These are phyloP conservation scores for Xanthia icteritia DNA, from an alignment of 2,888 invertebrate species.

Conservation along the genomic window DNA sequence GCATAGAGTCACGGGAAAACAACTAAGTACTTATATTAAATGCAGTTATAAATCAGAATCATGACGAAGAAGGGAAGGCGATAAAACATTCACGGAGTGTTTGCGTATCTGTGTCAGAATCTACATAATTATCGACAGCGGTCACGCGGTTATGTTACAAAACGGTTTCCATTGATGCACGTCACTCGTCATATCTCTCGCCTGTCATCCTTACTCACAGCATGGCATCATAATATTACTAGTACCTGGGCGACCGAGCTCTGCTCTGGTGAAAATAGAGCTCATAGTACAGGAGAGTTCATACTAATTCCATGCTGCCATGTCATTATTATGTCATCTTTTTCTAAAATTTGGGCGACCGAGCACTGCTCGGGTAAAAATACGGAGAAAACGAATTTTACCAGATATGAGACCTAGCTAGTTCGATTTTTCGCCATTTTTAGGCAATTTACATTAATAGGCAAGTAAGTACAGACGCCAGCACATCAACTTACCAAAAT, in stretches of 20 bases:
- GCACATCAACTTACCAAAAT: too few species aligned
- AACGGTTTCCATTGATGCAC: conserved; percentile 56
- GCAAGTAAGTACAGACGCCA: too few species aligned
- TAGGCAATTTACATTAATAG: not conserved
- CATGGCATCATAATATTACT: conserved; percentile 7
- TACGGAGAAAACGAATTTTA: too few species aligned
- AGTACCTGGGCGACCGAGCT: not conserved
- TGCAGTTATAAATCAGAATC: conserved; percentile 40
- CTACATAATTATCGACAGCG: conserved; percentile 62
- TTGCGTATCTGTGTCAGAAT: conserved; percentile 65
- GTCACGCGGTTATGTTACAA: conserved; percentile 59
- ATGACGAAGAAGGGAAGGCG: conserved; percentile 43
- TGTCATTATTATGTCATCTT: too few species aligned
- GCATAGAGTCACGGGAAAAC: not conserved
- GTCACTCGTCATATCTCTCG: conserved; percentile 18
- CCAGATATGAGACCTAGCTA: too few species aligned
- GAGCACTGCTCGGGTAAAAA: too few species aligned
- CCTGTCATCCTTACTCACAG: not conserved
- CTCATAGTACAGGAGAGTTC: too few species aligned
- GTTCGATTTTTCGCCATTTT: too few species aligned
- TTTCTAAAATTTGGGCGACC: too few species aligned
- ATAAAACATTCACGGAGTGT: conserved; percentile 44
- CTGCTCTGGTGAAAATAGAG: too few species aligned
- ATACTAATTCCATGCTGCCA: too few species aligned
- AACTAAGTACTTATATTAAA: not conserved